Conservation (phyloP, 2,113 vertebrate species). For the Clarias macrocephalus region DNA sequence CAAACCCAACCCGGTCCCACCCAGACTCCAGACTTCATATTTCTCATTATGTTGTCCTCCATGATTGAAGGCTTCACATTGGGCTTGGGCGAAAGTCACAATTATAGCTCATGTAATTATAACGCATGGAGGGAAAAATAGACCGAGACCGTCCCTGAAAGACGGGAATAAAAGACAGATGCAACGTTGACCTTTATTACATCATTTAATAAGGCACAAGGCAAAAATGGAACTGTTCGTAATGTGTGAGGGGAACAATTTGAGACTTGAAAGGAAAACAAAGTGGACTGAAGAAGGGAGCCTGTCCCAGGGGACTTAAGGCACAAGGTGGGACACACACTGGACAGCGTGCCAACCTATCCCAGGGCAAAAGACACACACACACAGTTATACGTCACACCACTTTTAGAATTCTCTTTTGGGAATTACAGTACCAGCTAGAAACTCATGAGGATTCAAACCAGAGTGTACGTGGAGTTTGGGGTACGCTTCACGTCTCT, state of each 20-base stretch:
- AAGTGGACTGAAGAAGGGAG: not conserved
- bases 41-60: constrained; percentile 24
- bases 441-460: too few relatives aligned
- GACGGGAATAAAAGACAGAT: not conserved
- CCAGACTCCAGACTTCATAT: constrained; percentile 18
- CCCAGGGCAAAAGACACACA: too few relatives aligned
- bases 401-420: too few relatives aligned
- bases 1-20: constrained; percentile 19
- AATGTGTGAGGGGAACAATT: not conserved
- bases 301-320: too few relatives aligned
- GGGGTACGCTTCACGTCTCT: too few relatives aligned
- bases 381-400: too few relatives aligned
- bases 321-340: too few relatives aligned
- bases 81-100: constrained; percentile 33
- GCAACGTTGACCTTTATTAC: not conserved
- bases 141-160: constrained; percentile 26
- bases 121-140: not conserved
- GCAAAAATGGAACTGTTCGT: not conserved
- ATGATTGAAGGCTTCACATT: constrained; percentile 42
- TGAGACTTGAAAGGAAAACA: not conserved
- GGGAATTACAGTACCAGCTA: too few relatives aligned
- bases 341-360: too few relatives aligned
- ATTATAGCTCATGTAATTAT: constrained; percentile 50
- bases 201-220: not conserved
- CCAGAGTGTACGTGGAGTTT: too few relatives aligned